phyloP scores from a whole-genome alignment of 2,113 vertebrate species.

The Saimiri boliviensis region DNA sequence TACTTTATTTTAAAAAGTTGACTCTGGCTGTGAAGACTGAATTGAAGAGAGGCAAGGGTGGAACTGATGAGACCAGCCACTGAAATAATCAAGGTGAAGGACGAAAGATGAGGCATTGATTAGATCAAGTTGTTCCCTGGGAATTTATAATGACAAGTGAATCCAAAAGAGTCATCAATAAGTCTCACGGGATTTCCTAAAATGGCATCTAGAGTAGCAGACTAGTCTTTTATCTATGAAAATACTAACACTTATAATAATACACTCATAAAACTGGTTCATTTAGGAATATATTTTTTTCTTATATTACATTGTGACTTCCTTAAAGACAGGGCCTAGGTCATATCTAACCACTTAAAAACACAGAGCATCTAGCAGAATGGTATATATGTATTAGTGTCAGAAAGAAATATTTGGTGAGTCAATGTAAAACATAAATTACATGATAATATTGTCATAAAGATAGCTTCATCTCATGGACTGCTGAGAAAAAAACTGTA shows the following conservation, averaged over 20 bases:
- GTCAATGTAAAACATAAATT: not conserved
- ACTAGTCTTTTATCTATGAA: not conserved
- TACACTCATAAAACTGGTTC: not conserved
- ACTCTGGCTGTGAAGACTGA: not conserved
- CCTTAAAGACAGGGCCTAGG: not conserved
- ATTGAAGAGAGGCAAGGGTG: not conserved
- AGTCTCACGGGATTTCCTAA: not conserved
- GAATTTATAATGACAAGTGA: not conserved
- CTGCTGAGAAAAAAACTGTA: not conserved
- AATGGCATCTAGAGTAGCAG: not conserved
- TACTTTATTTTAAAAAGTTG: not conserved
- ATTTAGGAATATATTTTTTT: not conserved
- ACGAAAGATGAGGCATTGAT: not conserved
- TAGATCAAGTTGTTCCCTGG: not conserved
- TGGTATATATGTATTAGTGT: not conserved
- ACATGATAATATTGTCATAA: not conserved
- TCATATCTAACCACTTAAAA: not conserved
- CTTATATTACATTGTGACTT: not conserved
- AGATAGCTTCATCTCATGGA: not conserved
- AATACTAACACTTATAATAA: not conserved
- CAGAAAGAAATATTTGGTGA: not conserved
- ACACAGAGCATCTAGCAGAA: not conserved
- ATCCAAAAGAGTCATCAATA: not conserved
- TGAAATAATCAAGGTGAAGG: not conserved
- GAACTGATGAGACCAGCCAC: not conserved